Evolutionary conservation across 2,888 invertebrate species (phyloP), one percentile per base, ranked within the genome.

Genomic region (Enchytraeus crypticus): DNA sequence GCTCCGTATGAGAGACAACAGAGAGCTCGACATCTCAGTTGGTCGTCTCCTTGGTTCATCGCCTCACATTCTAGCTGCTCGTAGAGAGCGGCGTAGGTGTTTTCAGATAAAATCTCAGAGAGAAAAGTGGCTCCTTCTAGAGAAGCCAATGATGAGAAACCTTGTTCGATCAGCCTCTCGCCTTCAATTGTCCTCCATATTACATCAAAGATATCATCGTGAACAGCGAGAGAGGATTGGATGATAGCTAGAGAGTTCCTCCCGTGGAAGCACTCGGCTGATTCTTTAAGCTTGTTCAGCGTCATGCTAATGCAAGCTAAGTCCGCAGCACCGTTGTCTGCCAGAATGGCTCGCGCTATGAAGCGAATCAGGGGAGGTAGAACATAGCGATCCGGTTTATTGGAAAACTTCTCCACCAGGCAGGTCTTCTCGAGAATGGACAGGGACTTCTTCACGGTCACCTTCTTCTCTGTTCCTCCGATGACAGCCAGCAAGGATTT

Each of bases 1-100:
- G 32, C 27, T 21, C 59, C 38, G 49, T 59, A 65, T 5, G 65
- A 51, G 27, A 63, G 51, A 51, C 62, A 61, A 51, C 60, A 59
- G n/a, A 64, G 46, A 11, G 64, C 56, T 14, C 54, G 49, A 14
- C 43, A 32, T 29, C 57, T 33, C 26, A 21, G 47, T n/a, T 21
- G 5, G 14, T 18, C 29, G 27, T 64, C 64, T 2, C 27, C 46
- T 4, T 38, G 23, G 18, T 57, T 49, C 3, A 30, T 57, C 3
- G 61, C 57, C n/a, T 63, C 46, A 21, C 51, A 53, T 3, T 29
- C 51, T 14, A 64, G 21, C 29, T 32, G 49, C 51, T 62, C 58
- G 49, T 58, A 64, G 14, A 64, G n/a, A 11, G 29, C 32, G 18
- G 23, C 33, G 45, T 62, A 64, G 30, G 53, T 14, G 5, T 33